Evolutionary conservation across 2,797 vertebrate species (phyloP).

Genomic region (Thaleichthys pacificus): DNA sequence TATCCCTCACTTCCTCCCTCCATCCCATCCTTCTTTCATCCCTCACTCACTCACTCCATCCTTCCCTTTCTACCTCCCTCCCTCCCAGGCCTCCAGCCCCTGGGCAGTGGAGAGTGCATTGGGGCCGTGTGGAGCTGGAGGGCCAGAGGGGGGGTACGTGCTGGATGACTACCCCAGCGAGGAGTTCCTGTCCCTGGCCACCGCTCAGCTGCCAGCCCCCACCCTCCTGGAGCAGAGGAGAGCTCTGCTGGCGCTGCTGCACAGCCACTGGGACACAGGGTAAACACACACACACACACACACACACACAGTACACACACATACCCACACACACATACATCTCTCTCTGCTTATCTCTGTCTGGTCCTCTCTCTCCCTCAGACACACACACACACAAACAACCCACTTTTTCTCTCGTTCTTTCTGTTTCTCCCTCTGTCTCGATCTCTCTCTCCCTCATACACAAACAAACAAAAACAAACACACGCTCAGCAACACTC

Average conservation of each 20-base stretch:
- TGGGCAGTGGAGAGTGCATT: constrained; percentile 67
- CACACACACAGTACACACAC: constrained; percentile 4
- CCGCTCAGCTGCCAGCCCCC: constrained; percentile 57
- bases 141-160: constrained; percentile 47
- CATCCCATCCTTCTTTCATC: neutral
- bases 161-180: constrained; percentile 76
- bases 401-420: no score
- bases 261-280: constrained; percentile 78
- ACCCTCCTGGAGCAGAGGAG: constrained; percentile 69
- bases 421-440: no score
- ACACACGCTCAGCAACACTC: constrained; percentile 5
- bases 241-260: constrained; percentile 69
- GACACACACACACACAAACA: no score
- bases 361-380: no score
- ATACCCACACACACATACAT: neutral
- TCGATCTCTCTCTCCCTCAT: no score
- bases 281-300: constrained; percentile 49
- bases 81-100: constrained; percentile 64
- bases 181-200: constrained; percentile 72
- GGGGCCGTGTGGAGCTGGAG: constrained; percentile 49
- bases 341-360: no score
- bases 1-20: neutral
- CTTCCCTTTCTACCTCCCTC: neutral
- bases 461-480: neutral
- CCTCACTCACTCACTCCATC: neutral